Conservation (phyloP, 2,888 invertebrate species). For the Nomada lathburiana region DNA sequence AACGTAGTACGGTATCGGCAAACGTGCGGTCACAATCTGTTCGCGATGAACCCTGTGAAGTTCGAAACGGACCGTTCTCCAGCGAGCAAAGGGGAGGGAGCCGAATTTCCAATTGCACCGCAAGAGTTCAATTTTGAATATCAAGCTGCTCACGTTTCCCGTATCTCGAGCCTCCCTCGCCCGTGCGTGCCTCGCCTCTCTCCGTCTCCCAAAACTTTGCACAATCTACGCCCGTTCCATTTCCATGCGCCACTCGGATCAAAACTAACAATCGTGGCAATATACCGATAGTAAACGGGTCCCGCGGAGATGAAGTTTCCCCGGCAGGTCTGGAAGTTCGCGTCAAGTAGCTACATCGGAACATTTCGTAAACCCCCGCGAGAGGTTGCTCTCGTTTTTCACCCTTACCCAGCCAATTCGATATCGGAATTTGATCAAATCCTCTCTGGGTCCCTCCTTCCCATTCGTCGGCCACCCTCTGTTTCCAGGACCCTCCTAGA, state of each 20-base stretch:
- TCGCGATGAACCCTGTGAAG: constrained; percentile 6
- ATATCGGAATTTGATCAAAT: constrained; percentile 83
- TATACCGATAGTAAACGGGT: constrained; percentile 1
- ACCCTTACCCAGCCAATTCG: constrained; percentile 76
- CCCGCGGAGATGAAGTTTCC: constrained; percentile 26
- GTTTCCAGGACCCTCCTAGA: constrained; percentile 71
- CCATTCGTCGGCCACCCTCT: constrained; percentile 45
- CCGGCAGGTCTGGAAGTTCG: constrained; percentile 34
- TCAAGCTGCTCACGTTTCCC: constrained; percentile 38
- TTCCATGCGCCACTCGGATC: constrained; percentile 16
- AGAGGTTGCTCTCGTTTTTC: constrained; percentile 47
- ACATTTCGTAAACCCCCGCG: constrained; percentile 70
- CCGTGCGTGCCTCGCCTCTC: neutral
- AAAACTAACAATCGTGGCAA: constrained; percentile 43
- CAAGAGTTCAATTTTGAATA: constrained; percentile 28
- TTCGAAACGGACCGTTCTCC: neutral
- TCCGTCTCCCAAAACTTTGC: constrained; percentile 9
- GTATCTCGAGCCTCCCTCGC: constrained; percentile 18
- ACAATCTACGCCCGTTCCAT: neutral
- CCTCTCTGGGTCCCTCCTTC: constrained; percentile 65
- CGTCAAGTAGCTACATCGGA: constrained; percentile 59
- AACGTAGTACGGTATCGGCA: neutral
- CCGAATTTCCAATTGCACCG: constrained; percentile 26
- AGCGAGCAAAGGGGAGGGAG: neutral
- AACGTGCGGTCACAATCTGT: neutral